Base-by-base conservation (phyloP, 1,140 invertebrate genomes). In the Amphibalanus amphitrite region DNA sequence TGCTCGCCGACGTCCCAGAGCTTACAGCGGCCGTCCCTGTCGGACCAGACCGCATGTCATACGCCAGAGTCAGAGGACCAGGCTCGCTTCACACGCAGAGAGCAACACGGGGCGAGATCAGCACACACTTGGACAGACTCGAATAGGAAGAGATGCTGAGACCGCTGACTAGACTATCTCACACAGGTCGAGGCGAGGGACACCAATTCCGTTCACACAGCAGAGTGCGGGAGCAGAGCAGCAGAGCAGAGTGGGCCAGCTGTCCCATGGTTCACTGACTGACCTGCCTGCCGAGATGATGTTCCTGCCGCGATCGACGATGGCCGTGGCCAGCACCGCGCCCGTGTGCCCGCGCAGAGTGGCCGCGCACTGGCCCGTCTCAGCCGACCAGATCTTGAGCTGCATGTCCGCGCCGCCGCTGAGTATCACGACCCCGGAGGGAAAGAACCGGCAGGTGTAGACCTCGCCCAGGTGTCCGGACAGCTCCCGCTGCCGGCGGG, bases 221-320 rank as follows among this genome's bases (percentile, higher is more conserved):
- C n/a, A n/a, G n/a, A n/a, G n/a, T n/a, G n/a, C n/a, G n/a, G n/a
- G n/a, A n/a, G n/a, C n/a, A n/a, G n/a, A n/a, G n/a, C n/a, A n/a
- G n/a, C n/a, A n/a, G n/a, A n/a, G n/a, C n/a, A n/a, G n/a, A n/a
- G n/a, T n/a, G n/a, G n/a, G n/a, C n/a, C n/a, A n/a, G n/a, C n/a
- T n/a, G n/a, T n/a, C n/a, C n/a, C n/a, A n/a, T n/a, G n/a, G n/a
- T n/a, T n/a, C 33, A 38, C 4, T 38, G 33, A 38, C 76, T 76
- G 78, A 82, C 81, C 84, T 87, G 76, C 87, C 86, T 59, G 87
- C 87, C 65, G 88, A 88, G 29, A 90, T 79, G 29, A 90, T 79
- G 81, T 90, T 90, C 73, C 85, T 82, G 73, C 89, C 89, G 74
- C 82, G 82, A n/a, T 88, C 88, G 71, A 91, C 81, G 76, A 90